Evolutionary conservation across 2,888 invertebrate species (phyloP).

Genomic region (Drosophila anomalata): DNA sequence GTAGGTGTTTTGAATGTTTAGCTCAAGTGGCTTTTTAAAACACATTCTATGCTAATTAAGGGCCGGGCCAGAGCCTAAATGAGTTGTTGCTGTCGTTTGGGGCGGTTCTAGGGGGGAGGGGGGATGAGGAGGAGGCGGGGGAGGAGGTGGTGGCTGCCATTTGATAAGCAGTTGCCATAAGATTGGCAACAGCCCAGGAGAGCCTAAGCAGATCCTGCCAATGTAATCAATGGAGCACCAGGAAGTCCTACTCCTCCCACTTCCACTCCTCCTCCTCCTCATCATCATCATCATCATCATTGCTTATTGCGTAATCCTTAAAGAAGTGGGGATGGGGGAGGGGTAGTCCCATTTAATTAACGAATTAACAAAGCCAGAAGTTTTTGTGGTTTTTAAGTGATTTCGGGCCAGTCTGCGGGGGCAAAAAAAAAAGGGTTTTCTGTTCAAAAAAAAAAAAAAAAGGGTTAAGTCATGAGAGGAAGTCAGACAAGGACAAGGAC

Average conservation of each 20-base stretch:
- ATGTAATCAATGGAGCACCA: slow-evolving; percentile 67
- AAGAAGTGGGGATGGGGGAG: slow-evolving; percentile 51
- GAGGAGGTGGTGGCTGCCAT: slow-evolving; percentile 8
- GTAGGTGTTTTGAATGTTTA: slow-evolving; percentile 79
- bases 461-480: background rate
- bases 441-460: background rate
- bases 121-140: no score
- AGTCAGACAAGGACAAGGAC: background rate
- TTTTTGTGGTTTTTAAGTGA: slow-evolving; percentile 72
- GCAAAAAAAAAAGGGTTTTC: background rate
- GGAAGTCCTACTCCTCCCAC: no score
- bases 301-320: slow-evolving; percentile 71
- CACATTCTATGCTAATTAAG: slow-evolving; percentile 78
- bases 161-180: slow-evolving; percentile 61
- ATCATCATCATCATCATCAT: slow-evolving; percentile 13
- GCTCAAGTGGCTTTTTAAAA: slow-evolving; percentile 79
- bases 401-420: slow-evolving; percentile 46
- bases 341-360: slow-evolving; percentile 74
- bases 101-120: no score
- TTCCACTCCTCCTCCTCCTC: no score
- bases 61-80: slow-evolving; percentile 60
- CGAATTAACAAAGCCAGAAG: slow-evolving; percentile 78
- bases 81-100: slow-evolving; percentile 64
- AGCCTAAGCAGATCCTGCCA: slow-evolving; percentile 23
- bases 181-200: slow-evolving; percentile 54